A percentile compares a stretch with the other conserved stretches of the same genome.
Evolutionary conservation across 2,797 vertebrate species (phyloP).

Genomic region (Varecia variegata): DNA sequence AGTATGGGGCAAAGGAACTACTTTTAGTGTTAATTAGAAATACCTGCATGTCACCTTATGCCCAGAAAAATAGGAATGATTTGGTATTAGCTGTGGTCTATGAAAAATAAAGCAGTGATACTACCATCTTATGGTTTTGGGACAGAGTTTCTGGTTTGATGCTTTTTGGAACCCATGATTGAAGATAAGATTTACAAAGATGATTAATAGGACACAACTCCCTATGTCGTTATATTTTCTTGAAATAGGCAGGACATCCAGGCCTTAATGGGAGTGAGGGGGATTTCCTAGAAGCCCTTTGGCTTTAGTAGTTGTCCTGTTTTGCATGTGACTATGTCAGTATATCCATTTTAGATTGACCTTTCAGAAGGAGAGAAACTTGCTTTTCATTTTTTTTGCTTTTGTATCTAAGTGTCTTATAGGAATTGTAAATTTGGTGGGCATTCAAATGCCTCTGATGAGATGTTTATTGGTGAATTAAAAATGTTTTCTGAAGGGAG

Average conservation of each 20-base stretch:
- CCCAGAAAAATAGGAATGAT: neutral
- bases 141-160: neutral
- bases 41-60: neutral
- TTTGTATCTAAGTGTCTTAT: slow-evolving; percentile 31
- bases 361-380: slow-evolving; percentile 32
- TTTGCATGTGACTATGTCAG: neutral
- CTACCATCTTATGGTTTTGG: neutral
- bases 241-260: neutral
- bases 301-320: neutral
- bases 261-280: neutral
- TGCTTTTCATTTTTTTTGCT: neutral
- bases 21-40: slow-evolving; percentile 43
- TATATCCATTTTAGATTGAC: slow-evolving; percentile 1
- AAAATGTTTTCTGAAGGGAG: slow-evolving; percentile 39
- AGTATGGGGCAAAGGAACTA: slow-evolving; percentile 17
- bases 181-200: neutral
- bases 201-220: neutral
- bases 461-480: slow-evolving; percentile 58
- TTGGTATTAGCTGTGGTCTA: slow-evolving; percentile 26
- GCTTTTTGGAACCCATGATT: neutral
- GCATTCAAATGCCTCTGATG: slow-evolving; percentile 17
- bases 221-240: slow-evolving; percentile 27
- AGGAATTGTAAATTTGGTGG: slow-evolving; percentile 7
- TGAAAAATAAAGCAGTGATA: neutral
- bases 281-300: slow-evolving; percentile 23